phyloP scores from a whole-genome alignment of 2,888 invertebrate genomes.

The Atherix ibis region DNA sequence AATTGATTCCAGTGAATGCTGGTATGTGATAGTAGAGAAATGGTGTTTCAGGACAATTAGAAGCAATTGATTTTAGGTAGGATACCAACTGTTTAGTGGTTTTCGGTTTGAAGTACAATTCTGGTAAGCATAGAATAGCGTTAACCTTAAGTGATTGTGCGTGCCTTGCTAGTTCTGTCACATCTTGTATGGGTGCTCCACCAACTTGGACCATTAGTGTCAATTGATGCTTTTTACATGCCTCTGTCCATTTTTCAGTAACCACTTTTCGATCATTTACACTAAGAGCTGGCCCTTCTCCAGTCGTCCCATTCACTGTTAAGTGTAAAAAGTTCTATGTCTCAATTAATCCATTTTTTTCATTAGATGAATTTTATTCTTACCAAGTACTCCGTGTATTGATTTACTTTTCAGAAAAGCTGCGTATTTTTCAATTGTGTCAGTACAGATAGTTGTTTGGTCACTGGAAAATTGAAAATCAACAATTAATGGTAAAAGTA shows the following conservation, averaged over 20 bases:
- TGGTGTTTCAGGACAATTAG: constrained; percentile 57
- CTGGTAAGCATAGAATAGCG: constrained; percentile 58
- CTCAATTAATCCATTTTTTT: not conserved
- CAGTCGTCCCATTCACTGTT: constrained; percentile 63
- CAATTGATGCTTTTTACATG: constrained; percentile 37
- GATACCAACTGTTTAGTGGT: constrained; percentile 42
- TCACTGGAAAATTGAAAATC: constrained; percentile 15
- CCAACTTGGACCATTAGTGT: constrained; percentile 59
- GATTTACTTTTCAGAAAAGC: constrained; percentile 42
- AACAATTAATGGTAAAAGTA: not conserved
- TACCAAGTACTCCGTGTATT: constrained; percentile 53
- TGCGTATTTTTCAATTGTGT: constrained; percentile 45
- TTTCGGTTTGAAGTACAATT: constrained; percentile 57
- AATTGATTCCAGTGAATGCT: constrained; percentile 47
- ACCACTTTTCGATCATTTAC: constrained; percentile 49
- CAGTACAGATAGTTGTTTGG: constrained; percentile 36
- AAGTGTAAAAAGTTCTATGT: constrained; percentile 7
- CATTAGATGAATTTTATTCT: not conserved
- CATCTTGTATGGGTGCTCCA: constrained; percentile 49
- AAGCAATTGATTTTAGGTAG: constrained; percentile 49
- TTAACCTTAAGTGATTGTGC: constrained; percentile 47
- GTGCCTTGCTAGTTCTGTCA: constrained; percentile 51
- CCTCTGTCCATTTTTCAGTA: constrained; percentile 46
- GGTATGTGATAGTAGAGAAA: constrained; percentile 76
- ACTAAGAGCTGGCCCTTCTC: constrained; percentile 55